Conservation (phyloP, 2,113 vertebrate species). For the Aythya baeri region DNA sequence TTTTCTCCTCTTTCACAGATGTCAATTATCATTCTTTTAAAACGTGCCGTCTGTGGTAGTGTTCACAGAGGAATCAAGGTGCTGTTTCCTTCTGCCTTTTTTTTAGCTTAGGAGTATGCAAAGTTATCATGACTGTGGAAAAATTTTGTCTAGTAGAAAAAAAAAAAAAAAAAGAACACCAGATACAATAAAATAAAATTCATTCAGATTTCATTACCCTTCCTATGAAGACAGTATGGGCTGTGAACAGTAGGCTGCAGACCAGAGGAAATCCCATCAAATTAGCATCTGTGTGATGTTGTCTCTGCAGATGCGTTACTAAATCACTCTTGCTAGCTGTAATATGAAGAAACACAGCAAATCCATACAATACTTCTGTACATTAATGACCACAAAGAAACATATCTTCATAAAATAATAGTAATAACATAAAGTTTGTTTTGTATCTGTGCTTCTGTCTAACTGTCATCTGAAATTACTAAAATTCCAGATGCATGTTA, state of each 20-base stretch:
- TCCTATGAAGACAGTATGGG: background rate
- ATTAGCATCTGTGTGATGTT: accelerated
- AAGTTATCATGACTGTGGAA: background rate
- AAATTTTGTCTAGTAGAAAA: background rate
- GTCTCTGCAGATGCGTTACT: background rate
- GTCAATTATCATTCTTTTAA: background rate
- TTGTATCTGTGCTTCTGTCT: background rate
- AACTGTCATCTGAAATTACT: background rate
- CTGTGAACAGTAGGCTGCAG: background rate
- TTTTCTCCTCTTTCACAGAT: background rate
- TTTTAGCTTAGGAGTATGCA: background rate
- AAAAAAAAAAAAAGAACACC: background rate
- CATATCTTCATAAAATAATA: background rate
- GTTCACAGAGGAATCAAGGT: background rate
- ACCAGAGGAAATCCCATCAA: background rate
- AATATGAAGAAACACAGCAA: background rate
- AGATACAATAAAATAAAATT: background rate
- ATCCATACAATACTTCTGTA: background rate
- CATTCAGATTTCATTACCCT: background rate
- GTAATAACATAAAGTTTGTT: accelerated
- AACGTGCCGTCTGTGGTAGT: background rate
- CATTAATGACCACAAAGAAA: background rate
- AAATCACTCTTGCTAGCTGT: background rate
- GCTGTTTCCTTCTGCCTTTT: background rate
- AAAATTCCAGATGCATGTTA: background rate